Conservation (phyloP, 1,140 invertebrate species). For the Drosophila sp. region DNA sequence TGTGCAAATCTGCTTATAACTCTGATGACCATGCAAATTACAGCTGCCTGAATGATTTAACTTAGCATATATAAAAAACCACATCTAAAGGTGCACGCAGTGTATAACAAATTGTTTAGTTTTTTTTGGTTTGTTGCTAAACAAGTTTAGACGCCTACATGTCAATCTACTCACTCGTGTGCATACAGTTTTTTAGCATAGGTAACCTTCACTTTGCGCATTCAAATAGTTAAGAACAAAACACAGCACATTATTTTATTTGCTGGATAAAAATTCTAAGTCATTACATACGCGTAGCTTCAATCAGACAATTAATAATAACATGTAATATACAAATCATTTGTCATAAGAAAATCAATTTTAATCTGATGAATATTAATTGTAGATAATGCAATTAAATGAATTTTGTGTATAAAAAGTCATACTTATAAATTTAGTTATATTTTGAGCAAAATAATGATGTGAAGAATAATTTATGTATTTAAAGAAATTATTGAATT, state of each 20-base stretch:
- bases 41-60: background rate
- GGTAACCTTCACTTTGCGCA: background rate
- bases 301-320: too few relatives aligned
- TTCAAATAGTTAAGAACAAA: background rate
- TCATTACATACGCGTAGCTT: too few relatives aligned
- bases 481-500: too few relatives aligned
- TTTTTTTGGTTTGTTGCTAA: background rate
- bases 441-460: too few relatives aligned
- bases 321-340: too few relatives aligned
- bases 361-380: too few relatives aligned
- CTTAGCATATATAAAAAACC: background rate
- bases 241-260: background rate
- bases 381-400: too few relatives aligned
- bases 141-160: background rate
- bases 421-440: too few relatives aligned
- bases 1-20: background rate
- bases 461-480: too few relatives aligned
- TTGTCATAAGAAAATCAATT: too few relatives aligned
- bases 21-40: constrained; percentile 7
- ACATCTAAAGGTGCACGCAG: background rate
- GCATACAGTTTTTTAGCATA: background rate
- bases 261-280: too few relatives aligned
- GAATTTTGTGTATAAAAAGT: too few relatives aligned
- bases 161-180: background rate
- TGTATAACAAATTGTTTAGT: background rate